phyloP scores from a whole-genome alignment of 2,113 vertebrate genomes.

The Clarias magur region DNA sequence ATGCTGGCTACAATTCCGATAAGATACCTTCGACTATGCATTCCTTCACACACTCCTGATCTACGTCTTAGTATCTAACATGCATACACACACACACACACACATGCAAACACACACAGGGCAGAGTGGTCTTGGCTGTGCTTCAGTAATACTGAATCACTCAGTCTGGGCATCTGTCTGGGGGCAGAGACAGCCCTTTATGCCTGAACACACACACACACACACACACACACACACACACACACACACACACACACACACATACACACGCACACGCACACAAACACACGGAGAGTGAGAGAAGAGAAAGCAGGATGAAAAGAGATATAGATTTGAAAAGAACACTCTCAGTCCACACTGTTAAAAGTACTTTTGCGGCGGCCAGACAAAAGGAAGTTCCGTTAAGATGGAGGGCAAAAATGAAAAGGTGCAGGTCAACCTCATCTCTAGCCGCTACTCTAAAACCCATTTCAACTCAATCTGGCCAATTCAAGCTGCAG shows the following conservation, averaged over 20 bases:
- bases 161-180: slow-evolving; percentile 72
- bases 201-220: slow-evolving; percentile 67
- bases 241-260: slow-evolving; percentile 35
- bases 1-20: neutral
- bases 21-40: neutral
- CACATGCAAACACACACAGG: slow-evolving; percentile 50
- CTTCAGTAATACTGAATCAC: slow-evolving; percentile 75
- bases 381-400: slow-evolving; percentile 63
- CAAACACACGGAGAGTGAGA: slow-evolving; percentile 52
- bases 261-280: slow-evolving; percentile 39
- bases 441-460: slow-evolving; percentile 71
- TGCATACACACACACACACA: slow-evolving; percentile 26
- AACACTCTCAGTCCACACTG: slow-evolving; percentile 60
- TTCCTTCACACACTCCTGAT: slow-evolving; percentile 4
- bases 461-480: slow-evolving; percentile 71
- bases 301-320: slow-evolving; percentile 61
- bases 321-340: slow-evolving; percentile 69
- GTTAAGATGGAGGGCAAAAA: slow-evolving; percentile 61
- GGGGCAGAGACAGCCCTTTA: slow-evolving; percentile 75
- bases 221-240: slow-evolving; percentile 39
- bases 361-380: slow-evolving; percentile 66
- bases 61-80: slow-evolving; percentile 7
- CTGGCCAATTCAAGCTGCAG: slow-evolving; percentile 62
- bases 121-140: slow-evolving; percentile 66
- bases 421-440: slow-evolving; percentile 73